A percentile compares a stretch with the other conserved stretches of the same genome.
These are phyloP conservation scores for Trogon surrucura DNA, from an alignment of 2,113 vertebrate species.

Conservation along the genomic window DNA sequence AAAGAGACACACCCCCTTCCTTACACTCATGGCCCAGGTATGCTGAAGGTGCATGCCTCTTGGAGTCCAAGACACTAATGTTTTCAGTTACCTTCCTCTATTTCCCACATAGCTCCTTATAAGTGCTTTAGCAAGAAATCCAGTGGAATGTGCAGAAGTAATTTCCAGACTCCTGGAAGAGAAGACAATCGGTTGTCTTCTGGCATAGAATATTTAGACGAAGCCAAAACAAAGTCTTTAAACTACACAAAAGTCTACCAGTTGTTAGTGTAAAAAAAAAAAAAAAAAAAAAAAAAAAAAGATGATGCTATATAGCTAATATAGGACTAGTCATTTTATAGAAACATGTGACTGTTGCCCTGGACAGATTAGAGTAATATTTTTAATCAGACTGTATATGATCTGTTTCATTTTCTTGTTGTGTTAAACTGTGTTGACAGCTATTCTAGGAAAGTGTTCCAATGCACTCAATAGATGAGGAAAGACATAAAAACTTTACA, in stretches of 20 bases:
- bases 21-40: background rate
- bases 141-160: background rate
- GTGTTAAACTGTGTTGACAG: constrained; percentile 18
- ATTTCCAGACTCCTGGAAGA: background rate
- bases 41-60: background rate
- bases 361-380: background rate
- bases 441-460: constrained; percentile 11
- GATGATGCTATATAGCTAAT: background rate
- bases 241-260: background rate
- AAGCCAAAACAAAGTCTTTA: background rate
- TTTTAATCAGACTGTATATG: background rate
- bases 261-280: too few relatives aligned
- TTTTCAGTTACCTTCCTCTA: background rate
- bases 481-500: constrained; percentile 26
- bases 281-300: background rate
- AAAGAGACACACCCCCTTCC: background rate
- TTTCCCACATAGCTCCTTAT: background rate
- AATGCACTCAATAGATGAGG: background rate
- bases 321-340: background rate
- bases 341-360: background rate
- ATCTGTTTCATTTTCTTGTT: background rate
- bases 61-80: background rate
- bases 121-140: background rate
- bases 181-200: background rate
- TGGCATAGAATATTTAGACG: background rate